Percentiles rank a stretch among this genome's conserved stretches.
These are phyloP conservation scores for Casuarius casuarius DNA, from an alignment of 2,113 vertebrate genomes.

Conservation along the genomic window DNA sequence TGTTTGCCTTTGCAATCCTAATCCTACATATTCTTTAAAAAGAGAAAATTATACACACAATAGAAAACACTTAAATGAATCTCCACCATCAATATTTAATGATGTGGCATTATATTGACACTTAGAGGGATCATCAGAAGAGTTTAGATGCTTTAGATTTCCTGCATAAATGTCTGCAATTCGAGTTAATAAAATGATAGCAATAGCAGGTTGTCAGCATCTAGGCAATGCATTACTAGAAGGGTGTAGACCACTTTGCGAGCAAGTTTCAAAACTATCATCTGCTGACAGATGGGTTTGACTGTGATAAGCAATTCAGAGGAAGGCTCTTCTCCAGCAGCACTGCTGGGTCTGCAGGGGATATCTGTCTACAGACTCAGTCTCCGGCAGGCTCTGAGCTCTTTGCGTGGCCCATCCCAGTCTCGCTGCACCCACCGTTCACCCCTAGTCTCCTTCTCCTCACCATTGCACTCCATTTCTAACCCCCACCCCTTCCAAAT, in stretches of 20 bases:
- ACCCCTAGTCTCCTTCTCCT: background rate
- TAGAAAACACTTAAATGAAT: background rate
- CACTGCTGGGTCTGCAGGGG: background rate
- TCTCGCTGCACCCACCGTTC: rapidly evolving
- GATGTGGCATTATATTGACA: background rate
- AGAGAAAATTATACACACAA: background rate
- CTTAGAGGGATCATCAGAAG: background rate
- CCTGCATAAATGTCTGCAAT: background rate
- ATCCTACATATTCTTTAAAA: background rate
- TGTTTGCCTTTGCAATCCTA: background rate
- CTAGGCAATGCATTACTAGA: background rate
- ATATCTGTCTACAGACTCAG: background rate
- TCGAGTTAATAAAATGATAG: background rate
- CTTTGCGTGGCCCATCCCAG: background rate
- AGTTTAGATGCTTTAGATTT: background rate
- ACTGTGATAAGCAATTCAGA: background rate
- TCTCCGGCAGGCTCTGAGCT: background rate
- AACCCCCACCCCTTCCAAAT: background rate
- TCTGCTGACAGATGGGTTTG: constrained; percentile 30
- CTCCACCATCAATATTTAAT: background rate
- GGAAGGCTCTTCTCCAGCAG: background rate
- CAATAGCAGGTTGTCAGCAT: background rate
- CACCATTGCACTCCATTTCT: background rate
- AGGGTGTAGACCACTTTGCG: background rate
- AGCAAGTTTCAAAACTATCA: constrained; percentile 14